Evolutionary conservation across 2,113 vertebrate species (phyloP).

Genomic region (Pitta sordida): DNA sequence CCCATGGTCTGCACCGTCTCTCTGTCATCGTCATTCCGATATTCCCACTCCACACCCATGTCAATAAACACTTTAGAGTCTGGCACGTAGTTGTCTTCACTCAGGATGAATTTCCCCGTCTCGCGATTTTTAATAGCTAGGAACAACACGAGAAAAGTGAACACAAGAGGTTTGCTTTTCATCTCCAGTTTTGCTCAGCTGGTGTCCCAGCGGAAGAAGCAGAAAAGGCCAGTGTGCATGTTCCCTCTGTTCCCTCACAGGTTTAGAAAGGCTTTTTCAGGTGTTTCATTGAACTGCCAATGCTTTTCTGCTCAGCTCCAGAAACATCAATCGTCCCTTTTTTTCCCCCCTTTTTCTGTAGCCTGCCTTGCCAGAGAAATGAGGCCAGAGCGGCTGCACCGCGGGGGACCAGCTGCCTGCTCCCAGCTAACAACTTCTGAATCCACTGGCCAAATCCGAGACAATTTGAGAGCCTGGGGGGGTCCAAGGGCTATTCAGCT

Average conservation of each 20-base stretch:
- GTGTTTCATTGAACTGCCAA: background rate
- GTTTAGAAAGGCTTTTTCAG: background rate
- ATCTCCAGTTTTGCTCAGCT: background rate
- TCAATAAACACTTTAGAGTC: slow-evolving; percentile 86
- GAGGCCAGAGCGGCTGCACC: background rate
- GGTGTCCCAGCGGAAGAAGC: background rate
- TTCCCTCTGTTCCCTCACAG: background rate
- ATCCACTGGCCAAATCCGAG: background rate
- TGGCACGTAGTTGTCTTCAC: slow-evolving; percentile 83
- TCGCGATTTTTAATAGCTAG: slow-evolving; percentile 91
- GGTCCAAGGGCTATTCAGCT: background rate
- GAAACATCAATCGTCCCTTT: background rate
- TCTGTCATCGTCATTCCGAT: slow-evolving; percentile 85
- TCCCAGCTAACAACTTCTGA: background rate
- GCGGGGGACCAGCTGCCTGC: background rate
- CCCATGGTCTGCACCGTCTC: slow-evolving; percentile 93
- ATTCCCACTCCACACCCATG: slow-evolving; percentile 95
- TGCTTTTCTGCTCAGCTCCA: background rate
- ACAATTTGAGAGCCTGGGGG: background rate
- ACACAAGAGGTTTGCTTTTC: background rate
- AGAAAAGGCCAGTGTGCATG: background rate
- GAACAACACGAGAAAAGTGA: slow-evolving; percentile 9
- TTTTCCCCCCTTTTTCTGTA: background rate
- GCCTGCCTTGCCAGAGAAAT: background rate
- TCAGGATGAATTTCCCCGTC: slow-evolving; percentile 88